Evolutionary conservation across 2,113 vertebrate species (phyloP), one percentile per base, ranked within the genome.

Genomic region (Campylorhamphus procurvoides): DNA sequence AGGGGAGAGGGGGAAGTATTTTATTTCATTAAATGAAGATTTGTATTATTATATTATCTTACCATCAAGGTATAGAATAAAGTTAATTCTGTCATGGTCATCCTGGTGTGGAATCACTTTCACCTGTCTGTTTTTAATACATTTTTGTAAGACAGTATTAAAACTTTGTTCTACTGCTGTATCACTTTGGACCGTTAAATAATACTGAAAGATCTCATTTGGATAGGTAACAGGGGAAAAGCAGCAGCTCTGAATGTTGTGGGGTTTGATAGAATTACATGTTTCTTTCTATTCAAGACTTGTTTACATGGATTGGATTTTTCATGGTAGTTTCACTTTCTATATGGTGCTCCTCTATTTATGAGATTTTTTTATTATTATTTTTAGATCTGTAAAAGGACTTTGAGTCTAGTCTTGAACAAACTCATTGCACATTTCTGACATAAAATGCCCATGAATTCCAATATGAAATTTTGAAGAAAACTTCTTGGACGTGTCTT

Each of bases 251-350:
- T 74, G 33, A 56, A n/a, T 63, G 20, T 78, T 49, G 6, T 56
- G 22, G 55, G 37, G 8, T 69, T n/a, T 58, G 23, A 28, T 10
- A 84, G 59, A 74, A n/a, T 42, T 42, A 12, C 2, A 3, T 23
- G 1, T 25, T 68, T 60, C 4, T 40, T 44, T 52, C 55, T 62
- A 3, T 39, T 13, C 25, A 78, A 83, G 10, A 8, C 6, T 35
- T 62, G 16, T 49, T 53, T 44, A 10, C 0, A 0, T 67, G 12
- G 17, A 52, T 82, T 56, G 5, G 3, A 28, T 35, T 42, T 2
- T 63, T 47, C 53, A 72, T 52, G 7, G 15, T 63, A 35, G 17
- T 1, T 37, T 69, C 5, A 6, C 17, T 50, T 84, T 84, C 68
- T 77, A 6, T 31, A 33, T 6, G 3, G 9, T 72, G 59, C 22